Evolutionary conservation across 2,113 vertebrate genomes (phyloP), one percentile per base, ranked within the genome.

Genomic region (Bujurquina vittata): DNA sequence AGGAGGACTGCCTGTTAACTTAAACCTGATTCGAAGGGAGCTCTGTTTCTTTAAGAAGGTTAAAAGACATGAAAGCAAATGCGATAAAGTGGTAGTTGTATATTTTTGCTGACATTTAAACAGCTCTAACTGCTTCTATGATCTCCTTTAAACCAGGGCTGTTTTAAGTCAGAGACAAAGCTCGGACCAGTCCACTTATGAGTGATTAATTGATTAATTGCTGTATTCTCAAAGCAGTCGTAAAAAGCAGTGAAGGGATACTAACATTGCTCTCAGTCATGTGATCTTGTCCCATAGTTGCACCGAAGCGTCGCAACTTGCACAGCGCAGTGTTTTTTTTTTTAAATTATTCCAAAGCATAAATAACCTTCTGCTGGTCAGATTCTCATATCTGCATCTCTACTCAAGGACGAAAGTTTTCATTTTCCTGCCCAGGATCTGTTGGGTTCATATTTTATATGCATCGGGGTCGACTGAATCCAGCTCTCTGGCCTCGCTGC

Each of bases 221-320:
- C 67, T 72, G 67, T 54, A 72, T 72, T 72, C 67, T 8, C 49
- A 52, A 72, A 72, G 65, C 17, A 72, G 65, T 17, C 23, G 31
- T 72, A 72, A 72, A 72, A 72, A 10, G 4, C 67, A 54, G 67
- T 72, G 67, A 72, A 72, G 67, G 18, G 18, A 54, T 33, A 46
- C 20, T 72, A 33, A 54, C 67, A 33, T 33, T 72, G 67, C 52
- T 72, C 65, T 26, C 20, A 10, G 29, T 18, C 67, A 33, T 72
- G 67, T 52, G 65, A 72, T 72, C 65, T 49, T 23, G 18, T 69
- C 29, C 10, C 65, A 69, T 7, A 69, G 43, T 49, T 69, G 49
- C 18, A 69, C 65, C 2, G 10, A 49, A 69, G 40, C 65, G 17
- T 43, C 1, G 23, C 43, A 72, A 46, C 46, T 54, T 18, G 20